These are phyloP conservation scores for Zoanthus solanderi DNA, from an alignment of 92 coral and sea anemone species.

Conservation along the genomic window DNA sequence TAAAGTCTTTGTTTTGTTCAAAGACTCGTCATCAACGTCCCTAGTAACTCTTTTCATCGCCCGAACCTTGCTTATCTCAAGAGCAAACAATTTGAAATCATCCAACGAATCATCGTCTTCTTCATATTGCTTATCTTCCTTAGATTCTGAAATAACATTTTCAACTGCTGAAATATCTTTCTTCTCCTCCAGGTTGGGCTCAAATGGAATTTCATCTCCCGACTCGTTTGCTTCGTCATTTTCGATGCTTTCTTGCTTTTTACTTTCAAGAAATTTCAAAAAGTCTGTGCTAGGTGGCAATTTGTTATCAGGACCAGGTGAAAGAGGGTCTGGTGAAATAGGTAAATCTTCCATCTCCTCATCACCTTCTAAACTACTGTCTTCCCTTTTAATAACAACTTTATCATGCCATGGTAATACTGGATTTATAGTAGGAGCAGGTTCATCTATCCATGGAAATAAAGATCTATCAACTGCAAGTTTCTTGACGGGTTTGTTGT, in stretches of 20 bases:
- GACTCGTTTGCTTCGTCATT: slow-evolving; percentile 11
- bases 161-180: background rate
- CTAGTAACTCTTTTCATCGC: background rate
- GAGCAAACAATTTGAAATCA: slow-evolving; percentile 19
- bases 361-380: slow-evolving; percentile 44
- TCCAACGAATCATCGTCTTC: background rate
- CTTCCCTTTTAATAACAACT: background rate
- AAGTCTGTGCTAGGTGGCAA: slow-evolving; percentile 17
- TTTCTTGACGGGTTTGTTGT: slow-evolving; percentile 57
- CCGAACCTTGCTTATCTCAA: slow-evolving; percentile 6
- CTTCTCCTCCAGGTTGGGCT: slow-evolving; percentile 21
- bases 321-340: slow-evolving; percentile 26
- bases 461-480: slow-evolving; percentile 53
- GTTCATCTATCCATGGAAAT: slow-evolving; percentile 85
- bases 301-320: slow-evolving; percentile 27
- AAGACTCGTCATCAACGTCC: slow-evolving; percentile 23
- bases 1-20: slow-evolving; percentile 6
- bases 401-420: slow-evolving; percentile 18
- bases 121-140: background rate
- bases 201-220: slow-evolving; percentile 44
- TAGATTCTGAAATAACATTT: background rate
- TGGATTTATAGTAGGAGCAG: slow-evolving; percentile 40
- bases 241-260: slow-evolving; percentile 23
- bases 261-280: slow-evolving; percentile 21
- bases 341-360: slow-evolving; percentile 29